These are phyloP conservation scores for Sinopyrophorus schimmeli DNA, from an alignment of 2,888 invertebrate species.

Conservation along the genomic window DNA sequence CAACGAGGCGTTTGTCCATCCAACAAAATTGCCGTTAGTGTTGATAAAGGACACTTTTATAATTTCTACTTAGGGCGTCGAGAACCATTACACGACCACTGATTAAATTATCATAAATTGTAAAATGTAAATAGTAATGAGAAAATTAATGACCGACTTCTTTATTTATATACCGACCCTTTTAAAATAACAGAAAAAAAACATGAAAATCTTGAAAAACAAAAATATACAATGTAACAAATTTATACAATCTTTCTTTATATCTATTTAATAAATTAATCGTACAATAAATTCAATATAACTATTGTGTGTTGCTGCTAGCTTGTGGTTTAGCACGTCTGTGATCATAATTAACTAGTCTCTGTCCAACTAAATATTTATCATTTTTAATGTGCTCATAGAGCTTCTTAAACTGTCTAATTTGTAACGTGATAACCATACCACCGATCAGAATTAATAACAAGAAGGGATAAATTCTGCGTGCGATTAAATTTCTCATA, in stretches of 20 bases:
- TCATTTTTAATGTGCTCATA: slow-evolving; percentile 99
- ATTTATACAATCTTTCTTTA: slow-evolving; percentile 9
- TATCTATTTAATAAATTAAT: slow-evolving; percentile 18
- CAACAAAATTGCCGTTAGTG: no score
- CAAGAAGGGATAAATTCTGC: slow-evolving; percentile 88
- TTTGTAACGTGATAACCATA: slow-evolving; percentile 79
- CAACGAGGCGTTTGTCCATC: no score
- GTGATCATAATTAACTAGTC: slow-evolving; percentile 96
- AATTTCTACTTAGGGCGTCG: no score
- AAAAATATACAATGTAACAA: slow-evolving; percentile 19
- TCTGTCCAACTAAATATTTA: slow-evolving; percentile 95
- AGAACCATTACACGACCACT: no score
- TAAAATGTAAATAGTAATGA: no score
- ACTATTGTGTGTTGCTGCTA: slow-evolving; percentile 18
- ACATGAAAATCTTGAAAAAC: slow-evolving; percentile 1
- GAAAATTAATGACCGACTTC: no score
- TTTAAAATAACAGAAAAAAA: slow-evolving; percentile 7
- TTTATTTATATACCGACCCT: no score
- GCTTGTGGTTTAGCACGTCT: slow-evolving; percentile 64
- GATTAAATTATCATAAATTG: no score
- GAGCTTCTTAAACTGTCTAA: slow-evolving; percentile 89
- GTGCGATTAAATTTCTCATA: slow-evolving; percentile 74
- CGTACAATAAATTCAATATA: slow-evolving; percentile 5
- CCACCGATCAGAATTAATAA: slow-evolving; percentile 71
- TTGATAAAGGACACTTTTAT: no score